Conservation (phyloP, 1,140 invertebrate genomes). For the Lanistes nyassanus region DNA sequence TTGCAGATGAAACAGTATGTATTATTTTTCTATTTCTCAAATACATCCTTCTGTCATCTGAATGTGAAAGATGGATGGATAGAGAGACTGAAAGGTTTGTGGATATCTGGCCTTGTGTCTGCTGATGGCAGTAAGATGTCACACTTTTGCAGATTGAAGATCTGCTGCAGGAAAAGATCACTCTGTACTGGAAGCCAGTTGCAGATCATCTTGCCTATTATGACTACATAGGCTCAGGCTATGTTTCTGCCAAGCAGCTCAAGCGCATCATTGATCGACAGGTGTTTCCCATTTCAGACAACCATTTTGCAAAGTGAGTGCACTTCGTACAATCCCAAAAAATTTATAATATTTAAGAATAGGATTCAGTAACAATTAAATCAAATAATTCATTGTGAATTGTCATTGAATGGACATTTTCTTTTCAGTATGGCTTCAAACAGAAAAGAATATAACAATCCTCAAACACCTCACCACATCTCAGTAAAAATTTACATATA, state of each 20-base stretch:
- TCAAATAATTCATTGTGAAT: background rate
- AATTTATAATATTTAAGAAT: background rate
- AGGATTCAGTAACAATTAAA: background rate
- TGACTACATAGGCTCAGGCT: constrained; percentile 47
- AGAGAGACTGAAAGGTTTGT: background rate
- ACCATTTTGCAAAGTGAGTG: constrained; percentile 59
- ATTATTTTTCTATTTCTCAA: background rate
- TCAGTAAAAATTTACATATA: too few relatives aligned
- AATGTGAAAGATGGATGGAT: background rate
- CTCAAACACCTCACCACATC: too few relatives aligned
- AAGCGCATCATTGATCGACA: constrained; percentile 55
- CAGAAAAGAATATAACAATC: too few relatives aligned
- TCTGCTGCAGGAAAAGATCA: constrained; percentile 60
- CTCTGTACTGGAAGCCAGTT: constrained; percentile 59
- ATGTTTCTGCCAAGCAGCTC: constrained; percentile 48
- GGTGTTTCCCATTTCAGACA: constrained; percentile 57
- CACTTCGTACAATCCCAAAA: background rate
- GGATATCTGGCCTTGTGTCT: background rate
- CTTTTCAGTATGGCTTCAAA: too few relatives aligned
- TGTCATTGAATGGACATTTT: background rate
- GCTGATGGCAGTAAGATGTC: background rate
- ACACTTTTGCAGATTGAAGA: constrained; percentile 55
- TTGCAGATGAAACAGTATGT: constrained; percentile 65
- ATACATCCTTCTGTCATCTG: too few relatives aligned
- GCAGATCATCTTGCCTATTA: constrained; percentile 48